Conservation (phyloP, 2,888 invertebrate genomes). For the Leptinotarsa juncta region DNA sequence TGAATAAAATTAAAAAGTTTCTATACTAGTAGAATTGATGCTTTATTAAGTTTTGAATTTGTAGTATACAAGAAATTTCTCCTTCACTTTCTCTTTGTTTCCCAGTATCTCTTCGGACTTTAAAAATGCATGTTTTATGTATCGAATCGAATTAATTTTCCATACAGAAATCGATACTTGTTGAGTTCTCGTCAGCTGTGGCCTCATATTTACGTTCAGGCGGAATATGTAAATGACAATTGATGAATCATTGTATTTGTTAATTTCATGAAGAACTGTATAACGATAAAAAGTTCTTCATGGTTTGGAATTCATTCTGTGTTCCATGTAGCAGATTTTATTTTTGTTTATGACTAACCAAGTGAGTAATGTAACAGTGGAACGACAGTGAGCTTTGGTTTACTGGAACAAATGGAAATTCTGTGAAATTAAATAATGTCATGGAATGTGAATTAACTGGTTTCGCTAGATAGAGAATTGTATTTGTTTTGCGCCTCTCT, state of each 20-base stretch:
- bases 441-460: slow-evolving; percentile 22
- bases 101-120: slow-evolving; percentile 5
- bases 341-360: slow-evolving; percentile 32
- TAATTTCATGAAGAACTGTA: slow-evolving; percentile 10
- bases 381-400: slow-evolving; percentile 27
- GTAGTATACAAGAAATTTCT: background rate
- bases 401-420: slow-evolving; percentile 25
- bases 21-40: slow-evolving; percentile 11
- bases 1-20: slow-evolving; percentile 19
- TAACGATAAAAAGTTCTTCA: slow-evolving; percentile 7
- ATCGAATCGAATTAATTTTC: slow-evolving; percentile 16
- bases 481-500: slow-evolving; percentile 11
- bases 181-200: slow-evolving; percentile 2
- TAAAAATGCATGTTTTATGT: slow-evolving; percentile 14
- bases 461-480: slow-evolving; percentile 18
- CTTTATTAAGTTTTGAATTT: slow-evolving; percentile 23
- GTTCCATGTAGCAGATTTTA: slow-evolving; percentile 15
- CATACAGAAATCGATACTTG: slow-evolving; percentile 18
- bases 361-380: slow-evolving; percentile 26
- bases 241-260: slow-evolving; percentile 15
- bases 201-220: background rate
- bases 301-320: background rate
- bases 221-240: slow-evolving; percentile 9
- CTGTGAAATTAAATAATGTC: slow-evolving; percentile 34
- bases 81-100: slow-evolving; percentile 25